Evolutionary conservation across 2,888 invertebrate genomes (phyloP).

Genomic region (Aleiodes testaceus): DNA sequence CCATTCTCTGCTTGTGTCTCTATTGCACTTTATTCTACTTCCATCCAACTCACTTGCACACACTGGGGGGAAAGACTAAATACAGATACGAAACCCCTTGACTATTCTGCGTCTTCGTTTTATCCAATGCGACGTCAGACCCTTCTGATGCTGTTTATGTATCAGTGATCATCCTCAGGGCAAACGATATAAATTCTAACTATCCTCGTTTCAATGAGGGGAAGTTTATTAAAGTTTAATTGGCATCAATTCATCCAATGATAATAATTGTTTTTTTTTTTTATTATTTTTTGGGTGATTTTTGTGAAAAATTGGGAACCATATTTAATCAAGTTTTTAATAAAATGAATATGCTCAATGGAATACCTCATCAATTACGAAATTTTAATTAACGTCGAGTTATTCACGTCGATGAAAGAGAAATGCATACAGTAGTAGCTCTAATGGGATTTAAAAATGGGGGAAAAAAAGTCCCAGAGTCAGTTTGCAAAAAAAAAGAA

Average conservation of each 20-base stretch:
- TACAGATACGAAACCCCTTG: conserved; percentile 2
- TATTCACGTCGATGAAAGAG: neutral
- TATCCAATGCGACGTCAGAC: neutral
- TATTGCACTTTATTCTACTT: neutral
- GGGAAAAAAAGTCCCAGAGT: conserved; percentile 5
- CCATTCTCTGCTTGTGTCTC: too few relatives aligned
- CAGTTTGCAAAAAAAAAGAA: conserved; percentile 4
- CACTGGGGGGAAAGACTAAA: conserved; percentile 27
- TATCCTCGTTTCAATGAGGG: conserved; percentile 1
- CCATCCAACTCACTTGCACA: neutral
- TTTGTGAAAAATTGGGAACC: too few relatives aligned
- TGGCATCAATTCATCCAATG: neutral
- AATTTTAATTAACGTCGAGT: conserved; percentile 1
- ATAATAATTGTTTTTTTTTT: neutral
- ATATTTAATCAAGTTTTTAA: neutral
- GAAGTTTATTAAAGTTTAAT: conserved; percentile 11
- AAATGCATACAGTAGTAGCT: neutral
- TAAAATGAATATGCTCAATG: neutral
- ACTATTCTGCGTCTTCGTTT: neutral
- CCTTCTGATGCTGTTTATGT: conserved; percentile 38
- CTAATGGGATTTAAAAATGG: conserved; percentile 14
- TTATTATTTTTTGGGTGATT: too few relatives aligned
- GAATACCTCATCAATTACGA: neutral
- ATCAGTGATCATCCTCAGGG: conserved; percentile 27
- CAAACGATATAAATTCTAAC: conserved; percentile 24